These are phyloP conservation scores for Zaprionus inermis DNA, from an alignment of 1,140 invertebrate genomes.

Conservation along the genomic window DNA sequence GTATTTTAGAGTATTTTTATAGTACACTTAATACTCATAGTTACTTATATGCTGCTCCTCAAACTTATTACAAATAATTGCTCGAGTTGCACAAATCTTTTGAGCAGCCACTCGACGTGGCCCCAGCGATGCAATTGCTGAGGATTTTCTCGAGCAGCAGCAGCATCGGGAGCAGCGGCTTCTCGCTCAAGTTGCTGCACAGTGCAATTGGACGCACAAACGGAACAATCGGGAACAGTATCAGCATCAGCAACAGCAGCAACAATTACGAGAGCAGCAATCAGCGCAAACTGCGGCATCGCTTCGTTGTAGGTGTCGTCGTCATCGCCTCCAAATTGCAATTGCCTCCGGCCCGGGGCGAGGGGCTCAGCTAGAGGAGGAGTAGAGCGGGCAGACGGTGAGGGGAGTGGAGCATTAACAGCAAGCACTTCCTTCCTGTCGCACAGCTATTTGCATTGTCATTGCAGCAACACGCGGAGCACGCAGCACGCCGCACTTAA, in stretches of 20 bases:
- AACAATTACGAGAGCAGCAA: not conserved
- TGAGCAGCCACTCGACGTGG: slow-evolving; percentile 4
- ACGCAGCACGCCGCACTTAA: not conserved
- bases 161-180: not conserved
- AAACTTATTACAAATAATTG: slow-evolving; percentile 9
- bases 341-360: not conserved
- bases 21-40: not conserved
- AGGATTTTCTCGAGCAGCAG: not conserved
- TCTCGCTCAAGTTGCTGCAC: not conserved
- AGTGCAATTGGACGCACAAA: slow-evolving; percentile 3
- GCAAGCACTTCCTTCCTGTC: slow-evolving; percentile 46
- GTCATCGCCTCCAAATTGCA: slow-evolving; percentile 25
- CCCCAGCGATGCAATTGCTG: not conserved
- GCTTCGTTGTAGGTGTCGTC: slow-evolving; percentile 34
- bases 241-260: not conserved
- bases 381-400: not conserved
- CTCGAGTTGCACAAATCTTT: not conserved
- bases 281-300: slow-evolving; percentile 7
- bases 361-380: not conserved
- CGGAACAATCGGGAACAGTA: slow-evolving; percentile 3
- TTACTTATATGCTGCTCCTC: not conserved
- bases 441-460: slow-evolving; percentile 32
- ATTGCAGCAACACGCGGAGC: slow-evolving; percentile 10
- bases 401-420: slow-evolving; percentile 20
- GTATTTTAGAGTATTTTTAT: not conserved